Conservation (phyloP, 2,113 vertebrate genomes). For the Tychaedon coryphoeus region DNA sequence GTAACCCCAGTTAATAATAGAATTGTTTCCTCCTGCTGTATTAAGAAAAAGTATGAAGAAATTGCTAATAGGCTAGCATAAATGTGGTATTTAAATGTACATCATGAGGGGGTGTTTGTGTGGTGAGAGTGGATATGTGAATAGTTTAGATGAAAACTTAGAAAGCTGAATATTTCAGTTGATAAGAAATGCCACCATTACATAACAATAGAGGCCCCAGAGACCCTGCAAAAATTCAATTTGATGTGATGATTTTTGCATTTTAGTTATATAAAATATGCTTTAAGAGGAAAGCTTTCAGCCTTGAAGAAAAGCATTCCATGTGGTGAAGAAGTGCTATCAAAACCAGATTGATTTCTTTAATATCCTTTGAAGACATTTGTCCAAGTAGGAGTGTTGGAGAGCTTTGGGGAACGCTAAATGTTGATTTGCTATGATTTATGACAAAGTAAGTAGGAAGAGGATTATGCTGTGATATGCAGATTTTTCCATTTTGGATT, state of each 20-base stretch:
- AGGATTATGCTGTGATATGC: neutral
- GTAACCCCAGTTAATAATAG: neutral
- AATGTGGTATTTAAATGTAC: neutral
- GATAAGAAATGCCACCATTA: neutral
- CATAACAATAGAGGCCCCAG: neutral
- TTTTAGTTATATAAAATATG: neutral
- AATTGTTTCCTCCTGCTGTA: neutral
- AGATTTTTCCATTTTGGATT: constrained; percentile 23
- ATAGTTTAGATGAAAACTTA: neutral
- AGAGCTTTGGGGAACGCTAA: neutral
- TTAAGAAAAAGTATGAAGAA: neutral
- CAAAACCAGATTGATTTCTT: neutral
- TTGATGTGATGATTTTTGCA: neutral
- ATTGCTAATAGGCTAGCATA: neutral
- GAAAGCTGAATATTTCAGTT: neutral
- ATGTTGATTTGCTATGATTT: neutral
- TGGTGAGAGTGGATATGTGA: neutral
- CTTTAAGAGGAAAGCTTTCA: neutral
- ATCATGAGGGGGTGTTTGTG: neutral
- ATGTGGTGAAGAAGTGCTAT: neutral
- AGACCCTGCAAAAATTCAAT: neutral
- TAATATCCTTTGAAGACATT: constrained; percentile 7
- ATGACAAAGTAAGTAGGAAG: neutral
- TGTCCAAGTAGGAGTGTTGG: neutral
- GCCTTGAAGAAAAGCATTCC: neutral